These are phyloP conservation scores for Drosophila borborema DNA, from an alignment of 2,888 invertebrate genomes.

Conservation along the genomic window DNA sequence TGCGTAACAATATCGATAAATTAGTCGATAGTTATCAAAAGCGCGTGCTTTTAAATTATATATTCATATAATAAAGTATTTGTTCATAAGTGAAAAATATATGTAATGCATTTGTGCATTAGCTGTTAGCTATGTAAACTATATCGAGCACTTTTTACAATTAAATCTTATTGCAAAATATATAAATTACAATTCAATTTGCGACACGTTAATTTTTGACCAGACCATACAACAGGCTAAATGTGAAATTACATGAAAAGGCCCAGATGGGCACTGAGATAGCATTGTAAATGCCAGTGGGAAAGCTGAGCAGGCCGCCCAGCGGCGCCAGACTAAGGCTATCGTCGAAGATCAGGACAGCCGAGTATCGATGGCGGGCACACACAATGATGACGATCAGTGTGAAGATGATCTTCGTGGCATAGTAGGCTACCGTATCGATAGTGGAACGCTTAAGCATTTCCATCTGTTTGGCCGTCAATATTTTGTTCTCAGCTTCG, in stretches of 20 bases:
- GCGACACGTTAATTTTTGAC: constrained; percentile 57
- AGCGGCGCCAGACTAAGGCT: constrained; percentile 85
- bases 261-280: constrained; percentile 87
- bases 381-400: constrained; percentile 83
- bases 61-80: background rate
- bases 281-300: constrained; percentile 85
- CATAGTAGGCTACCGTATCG: constrained; percentile 82
- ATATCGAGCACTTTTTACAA: constrained; percentile 49
- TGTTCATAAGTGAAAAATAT: constrained; percentile 26
- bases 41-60: constrained; percentile 17
- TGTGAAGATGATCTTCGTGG: constrained; percentile 82
- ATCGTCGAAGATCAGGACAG: constrained; percentile 85
- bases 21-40: background rate
- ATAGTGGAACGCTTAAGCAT: constrained; percentile 66
- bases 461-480: constrained; percentile 48
- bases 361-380: constrained; percentile 85
- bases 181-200: constrained; percentile 11
- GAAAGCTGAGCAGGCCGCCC: constrained; percentile 85
- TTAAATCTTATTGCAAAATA: constrained; percentile 30
- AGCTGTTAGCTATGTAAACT: constrained; percentile 31
- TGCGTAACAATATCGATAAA: constrained; percentile 5
- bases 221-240: constrained; percentile 76
- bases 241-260: constrained; percentile 85
- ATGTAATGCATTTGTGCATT: constrained; percentile 23
- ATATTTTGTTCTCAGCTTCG: constrained; percentile 60